These are phyloP conservation scores for Sebastes variabilis DNA, from an alignment of 2,797 vertebrate species.

Conservation along the genomic window DNA sequence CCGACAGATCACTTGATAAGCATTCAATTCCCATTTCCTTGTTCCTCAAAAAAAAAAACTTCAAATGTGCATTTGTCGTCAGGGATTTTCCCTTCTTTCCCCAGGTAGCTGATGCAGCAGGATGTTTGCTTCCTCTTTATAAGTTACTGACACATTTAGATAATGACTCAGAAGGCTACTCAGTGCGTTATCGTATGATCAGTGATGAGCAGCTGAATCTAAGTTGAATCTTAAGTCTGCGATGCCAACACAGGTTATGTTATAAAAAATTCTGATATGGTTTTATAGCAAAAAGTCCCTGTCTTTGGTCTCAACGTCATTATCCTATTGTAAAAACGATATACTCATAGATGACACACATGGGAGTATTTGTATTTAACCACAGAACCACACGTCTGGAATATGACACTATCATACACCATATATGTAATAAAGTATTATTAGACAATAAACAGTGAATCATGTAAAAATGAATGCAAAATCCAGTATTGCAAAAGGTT, in stretches of 20 bases:
- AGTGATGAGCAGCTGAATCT: background rate
- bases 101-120: slow-evolving; percentile 31
- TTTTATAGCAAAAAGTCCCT: slow-evolving; percentile 20
- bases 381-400: background rate
- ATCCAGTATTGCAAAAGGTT: slow-evolving; percentile 29
- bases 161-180: slow-evolving; percentile 37
- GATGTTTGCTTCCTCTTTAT: slow-evolving; percentile 54
- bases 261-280: background rate
- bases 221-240: background rate
- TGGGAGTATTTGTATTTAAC: slow-evolving; percentile 1
- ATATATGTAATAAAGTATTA: background rate
- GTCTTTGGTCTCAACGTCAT: background rate
- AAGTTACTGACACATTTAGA: slow-evolving; percentile 27
- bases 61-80: background rate
- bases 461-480: background rate
- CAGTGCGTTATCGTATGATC: background rate
- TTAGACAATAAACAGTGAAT: slow-evolving; percentile 1
- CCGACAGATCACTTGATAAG: background rate
- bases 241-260: background rate
- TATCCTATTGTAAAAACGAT: background rate
- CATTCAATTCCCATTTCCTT: slow-evolving; percentile 47
- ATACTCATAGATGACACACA: background rate
- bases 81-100: slow-evolving; percentile 43
- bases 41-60: slow-evolving; percentile 10
- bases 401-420: background rate